Evolutionary conservation across 2,797 vertebrate genomes (phyloP), one percentile per base, ranked within the genome.

Genomic region (Melanotaenia pygmaea): DNA sequence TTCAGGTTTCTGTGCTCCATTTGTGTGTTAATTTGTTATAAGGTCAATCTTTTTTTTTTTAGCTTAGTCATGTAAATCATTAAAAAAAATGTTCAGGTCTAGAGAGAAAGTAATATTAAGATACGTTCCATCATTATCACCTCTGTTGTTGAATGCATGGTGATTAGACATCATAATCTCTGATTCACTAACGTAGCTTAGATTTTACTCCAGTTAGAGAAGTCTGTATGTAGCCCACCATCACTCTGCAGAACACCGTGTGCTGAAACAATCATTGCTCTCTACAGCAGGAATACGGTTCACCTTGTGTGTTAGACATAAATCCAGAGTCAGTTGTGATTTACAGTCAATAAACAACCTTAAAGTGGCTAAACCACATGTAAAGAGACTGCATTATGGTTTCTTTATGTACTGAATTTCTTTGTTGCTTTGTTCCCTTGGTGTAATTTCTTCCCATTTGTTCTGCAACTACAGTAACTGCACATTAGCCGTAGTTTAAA

Each of bases 401-500:
- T 20, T n/a, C 50, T 66, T 45, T 62, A 53, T 24, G 22, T 24
- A 54, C 22, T 6, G 2, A 54, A 40, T 70, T 66, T n/a, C 35
- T 40, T 4, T 37, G 6, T 43, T 26, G n/a, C 12, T 65, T 34
- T 32, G 16, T 51, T 75, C 38, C 26, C 18, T n/a, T 53, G 6
- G 32, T 64, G 43, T 26, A 11, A 18, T 58, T 47, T 79, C 35
- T 59, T 47, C 2, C 20, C 32, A 28, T 60, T 70, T 71, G 58
- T 76, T 80, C 56, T 71, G 64, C 64, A 64, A 60, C 59, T 77
- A 43, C 22, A 77, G 30, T 57, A 72, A 72, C 82, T 80, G 80
- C 11, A 68, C 45, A 72, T 73, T 64, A 78, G 68, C 57, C 38
- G 35, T 32, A 64, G 72, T 86, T 73, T 79, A 83, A 85, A 85